These are phyloP conservation scores for Drosophila setosimentum DNA, from an alignment of 2,888 invertebrate genomes.

Conservation along the genomic window DNA sequence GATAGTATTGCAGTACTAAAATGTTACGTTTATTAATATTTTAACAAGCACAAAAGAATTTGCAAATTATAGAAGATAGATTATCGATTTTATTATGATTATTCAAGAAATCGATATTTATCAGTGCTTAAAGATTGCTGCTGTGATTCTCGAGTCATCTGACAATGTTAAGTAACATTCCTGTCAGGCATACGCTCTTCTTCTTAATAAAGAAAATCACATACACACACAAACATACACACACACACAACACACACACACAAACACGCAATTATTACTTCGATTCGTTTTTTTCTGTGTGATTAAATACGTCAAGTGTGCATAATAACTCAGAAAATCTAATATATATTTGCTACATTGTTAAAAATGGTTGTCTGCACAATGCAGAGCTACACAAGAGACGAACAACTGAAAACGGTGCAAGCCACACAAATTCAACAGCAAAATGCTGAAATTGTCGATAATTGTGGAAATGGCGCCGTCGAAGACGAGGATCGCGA, in stretches of 20 bases:
- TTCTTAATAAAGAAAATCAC: constrained; percentile 25
- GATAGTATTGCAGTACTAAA: background rate
- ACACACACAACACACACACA: background rate
- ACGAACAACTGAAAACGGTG: constrained; percentile 31
- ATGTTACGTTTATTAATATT: background rate
- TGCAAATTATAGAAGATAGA: background rate
- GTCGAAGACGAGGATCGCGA: constrained; percentile 80
- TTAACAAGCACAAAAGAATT: background rate
- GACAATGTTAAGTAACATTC: constrained; percentile 17
- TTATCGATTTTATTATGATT: background rate
- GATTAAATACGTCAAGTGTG: constrained; percentile 16
- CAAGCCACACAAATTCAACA: constrained; percentile 18
- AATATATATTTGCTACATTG: background rate
- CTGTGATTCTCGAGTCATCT: background rate
- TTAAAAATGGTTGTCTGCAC: constrained; percentile 59
- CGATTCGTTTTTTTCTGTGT: constrained; percentile 3
- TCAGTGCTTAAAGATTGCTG: background rate
- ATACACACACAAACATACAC: constrained; percentile 22
- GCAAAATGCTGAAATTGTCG: constrained; percentile 25
- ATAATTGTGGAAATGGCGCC: constrained; percentile 41
- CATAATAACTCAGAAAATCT: constrained; percentile 1
- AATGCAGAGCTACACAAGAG: constrained; percentile 45
- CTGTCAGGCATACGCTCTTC: constrained; percentile 21
- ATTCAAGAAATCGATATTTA: background rate
- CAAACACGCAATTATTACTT: background rate